Evolutionary conservation across 2,888 invertebrate species (phyloP).

Genomic region (Drosophila quinaria): DNA sequence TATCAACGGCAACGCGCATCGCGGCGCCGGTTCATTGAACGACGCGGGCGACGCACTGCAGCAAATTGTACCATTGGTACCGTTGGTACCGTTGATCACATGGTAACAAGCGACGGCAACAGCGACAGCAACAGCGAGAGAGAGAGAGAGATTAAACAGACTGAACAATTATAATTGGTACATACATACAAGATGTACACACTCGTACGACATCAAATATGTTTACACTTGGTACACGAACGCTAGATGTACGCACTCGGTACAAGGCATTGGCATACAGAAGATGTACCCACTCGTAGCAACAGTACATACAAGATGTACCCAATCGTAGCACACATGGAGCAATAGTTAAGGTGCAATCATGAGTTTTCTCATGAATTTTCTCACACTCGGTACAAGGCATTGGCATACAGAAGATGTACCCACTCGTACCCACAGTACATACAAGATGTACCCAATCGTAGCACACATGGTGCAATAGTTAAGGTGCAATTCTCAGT

Average conservation of each 20-base stretch:
- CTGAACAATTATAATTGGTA: conserved; percentile 59
- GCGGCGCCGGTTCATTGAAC: conserved; percentile 80
- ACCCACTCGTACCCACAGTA: too few species aligned
- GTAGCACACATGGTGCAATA: too few species aligned
- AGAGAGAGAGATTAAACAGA: conserved; percentile 79
- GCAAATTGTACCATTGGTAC: conserved; percentile 26
- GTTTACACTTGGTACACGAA: background rate
- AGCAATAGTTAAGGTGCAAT: background rate
- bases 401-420: background rate
- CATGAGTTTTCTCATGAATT: too few species aligned
- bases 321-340: background rate
- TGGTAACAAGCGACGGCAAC: conserved; percentile 21
- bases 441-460: too few species aligned
- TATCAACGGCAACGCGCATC: conserved; percentile 79
- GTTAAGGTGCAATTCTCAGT: too few species aligned
- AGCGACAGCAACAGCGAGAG: conserved; percentile 12
- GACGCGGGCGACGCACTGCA: conserved; percentile 9
- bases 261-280: background rate
- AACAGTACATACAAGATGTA: background rate
- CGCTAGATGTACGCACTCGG: conserved; percentile 1
- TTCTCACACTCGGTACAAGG: too few species aligned
- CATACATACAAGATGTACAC: background rate
- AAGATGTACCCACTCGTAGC: background rate
- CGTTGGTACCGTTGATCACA: conserved; percentile 34
- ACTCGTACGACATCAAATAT: background rate